Evolutionary conservation across 2,888 invertebrate species (phyloP), one percentile per base, ranked within the genome.

Genomic region (Scrobipalpa costella): DNA sequence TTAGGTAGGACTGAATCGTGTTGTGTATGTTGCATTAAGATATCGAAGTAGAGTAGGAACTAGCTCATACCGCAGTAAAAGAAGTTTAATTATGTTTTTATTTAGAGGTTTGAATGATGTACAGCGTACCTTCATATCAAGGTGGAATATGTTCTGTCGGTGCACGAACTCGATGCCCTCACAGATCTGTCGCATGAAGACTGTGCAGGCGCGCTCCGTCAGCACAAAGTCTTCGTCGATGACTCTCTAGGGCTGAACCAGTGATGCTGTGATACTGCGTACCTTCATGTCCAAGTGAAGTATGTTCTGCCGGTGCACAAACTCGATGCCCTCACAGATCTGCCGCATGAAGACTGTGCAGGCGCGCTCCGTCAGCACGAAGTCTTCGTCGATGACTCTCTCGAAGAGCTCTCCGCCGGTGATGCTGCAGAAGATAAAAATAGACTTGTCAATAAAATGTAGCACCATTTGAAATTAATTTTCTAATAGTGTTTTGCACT

Each of bases 401-500:
- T 99, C 99, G 84, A 99, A 99, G 52, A 99, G 91, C 88, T 99
- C 99, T 1, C 99, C 99, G 8, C 99, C 99, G 79, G 97, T 96
- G 74, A 99, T 98, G 78, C 99, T 99, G 93, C 57, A 21, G 9
- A 52, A 17, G 33, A 50, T n/a, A 52, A 9, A 52, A 13, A 44
- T 3, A 52, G 21, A 34, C 8, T 15, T 15, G 2, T 15, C 17
- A 2, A 47, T 47, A 7, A 47, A 7, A 15, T 3, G 2, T 3
- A 27, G 27, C 27, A 27, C 2, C n/a, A n/a, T n/a, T n/a, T n/a
- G n/a, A n/a, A n/a, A n/a, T n/a, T n/a, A n/a, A n/a, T n/a, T n/a
- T n/a, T n/a, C n/a, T n/a, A n/a, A n/a, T n/a, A n/a, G n/a, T n/a
- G n/a, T n/a, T n/a, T n/a, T n/a, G n/a, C n/a, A n/a, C n/a, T n/a